Percentiles rank a stretch among this genome's conserved stretches.
Evolutionary conservation across 2,888 invertebrate genomes (phyloP).

Genomic region (Oscheius sp.): DNA sequence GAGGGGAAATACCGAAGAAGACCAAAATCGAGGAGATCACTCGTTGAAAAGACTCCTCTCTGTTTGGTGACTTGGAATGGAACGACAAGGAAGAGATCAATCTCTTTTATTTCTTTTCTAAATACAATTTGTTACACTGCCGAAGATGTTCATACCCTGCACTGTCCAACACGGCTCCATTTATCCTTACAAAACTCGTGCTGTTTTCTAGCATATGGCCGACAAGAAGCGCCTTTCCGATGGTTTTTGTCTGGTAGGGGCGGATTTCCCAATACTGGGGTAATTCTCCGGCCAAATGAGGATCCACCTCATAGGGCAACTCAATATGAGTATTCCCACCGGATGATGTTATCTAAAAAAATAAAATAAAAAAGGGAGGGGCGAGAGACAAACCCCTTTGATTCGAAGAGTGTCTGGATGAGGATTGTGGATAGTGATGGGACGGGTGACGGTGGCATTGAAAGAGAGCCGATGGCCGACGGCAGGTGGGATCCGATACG

Average conservation of each 20-base stretch:
- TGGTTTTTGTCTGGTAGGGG: slow-evolving; percentile 47
- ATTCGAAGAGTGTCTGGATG: slow-evolving; percentile 88
- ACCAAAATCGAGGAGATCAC: slow-evolving; percentile 85
- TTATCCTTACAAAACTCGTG: slow-evolving; percentile 61
- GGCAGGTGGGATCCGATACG: slow-evolving; percentile 89
- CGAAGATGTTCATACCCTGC: not conserved
- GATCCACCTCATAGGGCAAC: slow-evolving; percentile 80
- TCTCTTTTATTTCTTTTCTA: slow-evolving; percentile 10
- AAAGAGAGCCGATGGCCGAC: slow-evolving; percentile 89
- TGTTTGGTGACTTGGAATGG: slow-evolving; percentile 66
- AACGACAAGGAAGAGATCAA: slow-evolving; percentile 45
- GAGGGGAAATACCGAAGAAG: slow-evolving; percentile 74
- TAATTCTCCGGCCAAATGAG: slow-evolving; percentile 83
- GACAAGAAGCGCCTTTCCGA: slow-evolving; percentile 44
- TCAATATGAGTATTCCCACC: slow-evolving; percentile 91
- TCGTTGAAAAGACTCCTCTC: slow-evolving; percentile 84
- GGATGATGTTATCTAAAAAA: slow-evolving; percentile 75
- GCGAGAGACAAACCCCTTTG: slow-evolving; percentile 61
- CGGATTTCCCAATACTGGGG: slow-evolving; percentile 82
- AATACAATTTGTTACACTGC: not conserved
- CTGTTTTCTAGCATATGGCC: slow-evolving; percentile 57
- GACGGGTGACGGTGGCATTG: slow-evolving; percentile 85
- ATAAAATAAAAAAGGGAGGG: not conserved
- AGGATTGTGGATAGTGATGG: slow-evolving; percentile 88
- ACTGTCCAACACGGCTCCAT: slow-evolving; percentile 26